Evolutionary conservation across 2,888 invertebrate genomes (phyloP), one percentile per base, ranked within the genome.

Genomic region (Mesorhabditis sp.): DNA sequence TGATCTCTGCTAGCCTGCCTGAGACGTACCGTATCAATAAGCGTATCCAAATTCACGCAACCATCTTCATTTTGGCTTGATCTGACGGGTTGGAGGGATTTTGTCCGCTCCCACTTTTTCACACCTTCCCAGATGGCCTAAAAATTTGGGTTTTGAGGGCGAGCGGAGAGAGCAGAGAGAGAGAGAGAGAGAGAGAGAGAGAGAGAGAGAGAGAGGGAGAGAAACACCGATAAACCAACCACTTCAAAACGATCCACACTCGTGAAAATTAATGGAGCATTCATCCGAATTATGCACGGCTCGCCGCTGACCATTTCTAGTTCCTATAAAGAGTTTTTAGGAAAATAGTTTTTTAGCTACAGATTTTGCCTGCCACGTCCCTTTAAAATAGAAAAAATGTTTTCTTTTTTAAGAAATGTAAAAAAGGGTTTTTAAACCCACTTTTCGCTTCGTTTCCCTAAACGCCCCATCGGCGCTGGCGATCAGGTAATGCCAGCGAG

Each of bases 251-350:
- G 77, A 66, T 82, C 82, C 5, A 80, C 78, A 71, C 80, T 81
- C 5, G 82, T 83, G 73, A 84, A 84, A 43, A 84, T 82, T 45
- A 84, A 74, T 43, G 84, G 83, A 15, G 81, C 82, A 71, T 84
- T 83, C 75, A 84, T 82, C 42, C 84, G 78, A 69, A 84, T 78
- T 43, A 84, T 77, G 70, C 83, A 84, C 66, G 80, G 81, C 43
- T 78, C 78, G 50, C 79, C 80, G 63, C 76, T 77, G 44, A 83
- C 77, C 42, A 76, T 71, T 67, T 77, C 79, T 45, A 83, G 65
- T 41, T 82, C 80, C 62, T 77, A 65, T 43, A 50, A 13, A 0
- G n/a, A 2, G n/a, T 2, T 50, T 50, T 10, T 13, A 50, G 58
- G 2, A 50, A 13, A 13, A 1, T 1, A 50, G n/a, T 2, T 50